Conservation (phyloP, 2,797 vertebrate species). For the Gambusia yucatana region DNA sequence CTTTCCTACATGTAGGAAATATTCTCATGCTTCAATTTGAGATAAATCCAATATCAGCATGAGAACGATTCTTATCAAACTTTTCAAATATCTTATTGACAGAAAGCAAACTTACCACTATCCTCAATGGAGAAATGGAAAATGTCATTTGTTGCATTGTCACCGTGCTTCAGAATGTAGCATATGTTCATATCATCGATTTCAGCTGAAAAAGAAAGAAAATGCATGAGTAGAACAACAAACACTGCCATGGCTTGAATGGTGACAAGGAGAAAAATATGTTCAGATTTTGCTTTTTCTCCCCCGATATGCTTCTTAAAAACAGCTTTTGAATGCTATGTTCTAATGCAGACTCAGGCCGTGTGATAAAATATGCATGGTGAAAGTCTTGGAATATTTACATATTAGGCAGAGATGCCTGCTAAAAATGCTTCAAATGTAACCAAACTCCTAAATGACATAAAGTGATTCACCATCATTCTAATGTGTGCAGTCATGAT, state of each 20-base stretch:
- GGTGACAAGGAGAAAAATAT: conserved; percentile 8
- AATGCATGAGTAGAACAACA: conserved; percentile 26
- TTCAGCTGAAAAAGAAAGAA: conserved; percentile 84
- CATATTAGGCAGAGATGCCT: conserved; percentile 28
- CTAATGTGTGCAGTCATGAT: conserved; percentile 18
- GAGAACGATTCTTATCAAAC: conserved; percentile 3
- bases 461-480: conserved; percentile 32
- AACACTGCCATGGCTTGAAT: conserved; percentile 14
- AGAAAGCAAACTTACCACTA: conserved; percentile 79
- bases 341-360: conserved; percentile 13
- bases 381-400: conserved; percentile 24
- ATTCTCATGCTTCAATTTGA: conserved; percentile 13
- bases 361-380: conserved; percentile 32
- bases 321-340: conserved; percentile 7
- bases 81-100: conserved; percentile 12
- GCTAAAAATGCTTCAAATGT: conserved; percentile 44
- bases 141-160: conserved; percentile 88
- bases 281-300: conserved; percentile 4
- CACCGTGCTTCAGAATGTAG: conserved; percentile 87
- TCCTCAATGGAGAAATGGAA: conserved; percentile 95
- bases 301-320: background rate
- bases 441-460: conserved; percentile 44
- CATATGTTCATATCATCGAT: conserved; percentile 95
- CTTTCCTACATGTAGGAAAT: conserved; percentile 8
- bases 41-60: conserved; percentile 17